These are phyloP conservation scores for Ardeotis arabs DNA, from an alignment of 2,113 vertebrate genomes.

Conservation along the genomic window DNA sequence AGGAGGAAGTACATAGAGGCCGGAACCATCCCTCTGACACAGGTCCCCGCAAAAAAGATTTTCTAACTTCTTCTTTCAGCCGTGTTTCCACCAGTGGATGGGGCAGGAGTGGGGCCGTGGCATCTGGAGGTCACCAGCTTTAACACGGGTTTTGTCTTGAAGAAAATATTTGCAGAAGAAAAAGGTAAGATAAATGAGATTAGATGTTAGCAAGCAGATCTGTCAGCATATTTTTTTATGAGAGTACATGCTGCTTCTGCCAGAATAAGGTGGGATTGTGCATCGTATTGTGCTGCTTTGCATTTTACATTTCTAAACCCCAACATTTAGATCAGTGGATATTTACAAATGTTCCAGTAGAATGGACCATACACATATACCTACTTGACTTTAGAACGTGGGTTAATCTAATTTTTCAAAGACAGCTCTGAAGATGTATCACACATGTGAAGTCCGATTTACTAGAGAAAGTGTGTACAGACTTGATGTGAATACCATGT, in stretches of 20 bases:
- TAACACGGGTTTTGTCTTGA: neutral
- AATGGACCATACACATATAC: neutral
- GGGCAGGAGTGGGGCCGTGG: neutral
- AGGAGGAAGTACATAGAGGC: neutral
- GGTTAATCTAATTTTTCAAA: neutral
- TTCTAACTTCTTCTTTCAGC: slow-evolving; percentile 3
- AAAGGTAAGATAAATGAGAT: slow-evolving; percentile 23
- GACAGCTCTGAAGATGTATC: neutral
- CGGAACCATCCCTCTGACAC: neutral
- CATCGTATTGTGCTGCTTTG: neutral
- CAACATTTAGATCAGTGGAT: neutral
- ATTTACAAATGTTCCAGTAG: neutral
- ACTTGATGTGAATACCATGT: neutral
- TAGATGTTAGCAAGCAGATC: neutral
- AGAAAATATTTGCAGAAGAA: neutral
- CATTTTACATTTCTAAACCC: neutral
- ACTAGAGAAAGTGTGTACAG: neutral
- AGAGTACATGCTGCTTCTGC: neutral
- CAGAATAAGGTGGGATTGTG: neutral
- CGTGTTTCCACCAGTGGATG: neutral
- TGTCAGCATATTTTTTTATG: neutral
- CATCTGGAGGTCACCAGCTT: neutral
- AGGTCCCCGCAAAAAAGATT: neutral
- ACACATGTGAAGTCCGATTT: neutral
- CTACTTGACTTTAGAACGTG: neutral